phyloP scores from a whole-genome alignment of 2,888 invertebrate species.

The Blastobasis adustella region DNA sequence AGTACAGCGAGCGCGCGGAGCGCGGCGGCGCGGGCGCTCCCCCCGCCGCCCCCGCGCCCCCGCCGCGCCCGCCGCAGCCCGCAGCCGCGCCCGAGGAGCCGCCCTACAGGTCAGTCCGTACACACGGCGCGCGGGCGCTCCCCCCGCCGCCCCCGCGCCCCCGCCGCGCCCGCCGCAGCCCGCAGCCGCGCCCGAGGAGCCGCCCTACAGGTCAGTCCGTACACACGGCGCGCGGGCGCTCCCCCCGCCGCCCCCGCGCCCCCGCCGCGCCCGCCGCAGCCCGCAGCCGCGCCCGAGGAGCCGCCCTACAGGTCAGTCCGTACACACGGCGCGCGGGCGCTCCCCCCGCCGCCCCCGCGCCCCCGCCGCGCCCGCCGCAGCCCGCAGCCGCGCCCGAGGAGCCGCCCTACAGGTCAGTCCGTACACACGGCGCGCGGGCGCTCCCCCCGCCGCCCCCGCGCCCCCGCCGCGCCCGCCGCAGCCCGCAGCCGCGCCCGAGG shows the following conservation, averaged over 20 bases:
- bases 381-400: constrained; percentile 24
- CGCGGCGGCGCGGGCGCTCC: constrained; percentile 15
- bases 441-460: constrained; percentile 14
- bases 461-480: background rate
- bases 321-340: constrained; percentile 12
- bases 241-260: constrained; percentile 29
- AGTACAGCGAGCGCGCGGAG: constrained; percentile 33
- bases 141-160: constrained; percentile 29
- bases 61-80: constrained; percentile 26
- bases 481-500: no score
- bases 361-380: constrained; percentile 26
- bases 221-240: constrained; percentile 15
- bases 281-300: constrained; percentile 23
- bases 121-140: constrained; percentile 13
- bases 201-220: constrained; percentile 26
- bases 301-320: constrained; percentile 26
- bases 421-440: constrained; percentile 15
- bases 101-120: constrained; percentile 25
- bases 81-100: constrained; percentile 22
- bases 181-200: constrained; percentile 23
- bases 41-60: constrained; percentile 30
- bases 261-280: constrained; percentile 25
- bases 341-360: constrained; percentile 28
- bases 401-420: constrained; percentile 18
- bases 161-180: constrained; percentile 25